Conservation (phyloP, 2,888 invertebrate genomes). For the Alsophila aescularia region DNA sequence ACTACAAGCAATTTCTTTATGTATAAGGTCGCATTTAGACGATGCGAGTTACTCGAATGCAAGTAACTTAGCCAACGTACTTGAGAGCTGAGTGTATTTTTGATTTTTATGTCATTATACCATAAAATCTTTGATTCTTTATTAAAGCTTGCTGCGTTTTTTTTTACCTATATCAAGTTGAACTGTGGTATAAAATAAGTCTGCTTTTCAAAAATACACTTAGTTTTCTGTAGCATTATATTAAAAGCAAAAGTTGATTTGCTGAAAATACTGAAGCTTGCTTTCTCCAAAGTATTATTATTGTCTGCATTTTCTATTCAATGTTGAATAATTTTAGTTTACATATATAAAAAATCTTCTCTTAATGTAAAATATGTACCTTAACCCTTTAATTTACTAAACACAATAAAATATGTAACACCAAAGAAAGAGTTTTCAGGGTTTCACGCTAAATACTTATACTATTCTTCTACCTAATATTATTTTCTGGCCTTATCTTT, state of each 20-base stretch:
- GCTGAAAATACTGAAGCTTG: constrained; percentile 21
- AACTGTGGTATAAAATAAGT: background rate
- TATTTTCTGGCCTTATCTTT: background rate
- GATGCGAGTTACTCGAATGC: constrained; percentile 11
- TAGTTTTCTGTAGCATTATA: constrained; percentile 2
- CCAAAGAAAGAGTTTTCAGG: constrained; percentile 15
- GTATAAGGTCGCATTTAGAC: constrained; percentile 11
- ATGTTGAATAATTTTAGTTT: constrained; percentile 24
- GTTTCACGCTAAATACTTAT: constrained; percentile 2
- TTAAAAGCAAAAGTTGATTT: constrained; percentile 20
- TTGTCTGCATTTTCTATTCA: constrained; percentile 27
- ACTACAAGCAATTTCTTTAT: constrained; percentile 22
- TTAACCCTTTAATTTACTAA: background rate
- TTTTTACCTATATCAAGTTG: background rate
- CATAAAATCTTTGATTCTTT: no score
- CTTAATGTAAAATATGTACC: background rate
- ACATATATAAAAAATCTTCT: constrained; percentile 18
- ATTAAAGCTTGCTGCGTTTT: background rate
- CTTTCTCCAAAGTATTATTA: constrained; percentile 32
- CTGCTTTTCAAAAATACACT: constrained; percentile 18
- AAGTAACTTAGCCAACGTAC: constrained; percentile 10
- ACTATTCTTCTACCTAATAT: no score
- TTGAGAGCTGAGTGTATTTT: constrained; percentile 23
- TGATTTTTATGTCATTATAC: constrained; percentile 7
- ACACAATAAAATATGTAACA: constrained; percentile 13